A percentile compares a stretch with the other conserved stretches of the same genome.
phyloP scores from a whole-genome alignment of 2,113 vertebrate species.

The Apodemus speciosus region DNA sequence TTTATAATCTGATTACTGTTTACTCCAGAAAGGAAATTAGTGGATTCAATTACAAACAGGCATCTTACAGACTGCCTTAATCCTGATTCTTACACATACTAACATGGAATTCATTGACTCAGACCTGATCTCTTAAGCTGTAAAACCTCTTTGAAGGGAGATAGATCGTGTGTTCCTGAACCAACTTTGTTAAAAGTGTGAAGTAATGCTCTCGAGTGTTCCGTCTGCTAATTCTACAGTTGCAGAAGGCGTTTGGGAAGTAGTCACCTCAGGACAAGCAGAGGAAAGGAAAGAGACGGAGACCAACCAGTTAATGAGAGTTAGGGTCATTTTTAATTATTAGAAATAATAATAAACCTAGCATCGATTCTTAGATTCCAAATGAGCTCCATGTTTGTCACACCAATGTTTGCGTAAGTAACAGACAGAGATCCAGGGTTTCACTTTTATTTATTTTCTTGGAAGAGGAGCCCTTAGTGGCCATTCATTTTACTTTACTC shows the following conservation, averaged over 20 bases:
- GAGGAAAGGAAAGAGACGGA: neutral
- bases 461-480: neutral
- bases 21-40: conserved; percentile 81
- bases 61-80: conserved; percentile 80
- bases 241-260: neutral
- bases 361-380: conserved; percentile 16
- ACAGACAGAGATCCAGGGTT: conserved; percentile 14
- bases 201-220: conserved; percentile 17
- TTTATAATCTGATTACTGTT: conserved; percentile 79
- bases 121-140: conserved; percentile 71
- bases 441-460: neutral
- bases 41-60: conserved; percentile 75
- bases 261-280: neutral
- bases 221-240: neutral
- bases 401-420: neutral
- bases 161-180: neutral
- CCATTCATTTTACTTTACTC: neutral
- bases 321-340: neutral
- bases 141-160: conserved; percentile 12
- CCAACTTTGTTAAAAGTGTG: neutral
- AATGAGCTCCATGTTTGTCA: neutral
- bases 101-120: conserved; percentile 75
- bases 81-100: conserved; percentile 68
- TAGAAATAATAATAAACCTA: neutral
- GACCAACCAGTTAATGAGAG: neutral